These are phyloP conservation scores for Aphelenchoides fujianensis DNA, from an alignment of 1,140 invertebrate genomes.

Conservation along the genomic window DNA sequence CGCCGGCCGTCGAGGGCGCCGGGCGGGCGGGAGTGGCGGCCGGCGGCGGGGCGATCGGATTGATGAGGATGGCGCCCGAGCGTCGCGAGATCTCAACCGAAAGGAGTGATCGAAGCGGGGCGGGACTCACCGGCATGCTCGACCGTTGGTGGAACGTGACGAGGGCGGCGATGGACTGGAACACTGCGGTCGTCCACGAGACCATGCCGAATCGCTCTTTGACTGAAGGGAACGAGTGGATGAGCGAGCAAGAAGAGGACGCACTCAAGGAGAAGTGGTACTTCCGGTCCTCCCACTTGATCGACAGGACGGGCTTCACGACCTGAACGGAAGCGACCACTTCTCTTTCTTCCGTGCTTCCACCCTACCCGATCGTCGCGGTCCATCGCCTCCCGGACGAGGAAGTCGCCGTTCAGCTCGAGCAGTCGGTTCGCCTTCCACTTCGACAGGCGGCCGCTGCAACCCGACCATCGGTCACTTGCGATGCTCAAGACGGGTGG, in stretches of 20 bases:
- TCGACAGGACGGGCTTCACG: neutral
- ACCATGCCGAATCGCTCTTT: neutral
- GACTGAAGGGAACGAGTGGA: no score
- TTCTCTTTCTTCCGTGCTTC: neutral
- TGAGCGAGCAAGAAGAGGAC: no score
- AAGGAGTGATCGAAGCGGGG: neutral
- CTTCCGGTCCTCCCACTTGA: neutral
- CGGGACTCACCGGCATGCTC: neutral
- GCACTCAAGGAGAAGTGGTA: no score
- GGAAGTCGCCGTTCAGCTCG: conserved; percentile 1
- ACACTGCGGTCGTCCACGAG: neutral
- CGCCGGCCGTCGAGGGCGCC: neutral
- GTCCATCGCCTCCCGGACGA: conserved; percentile 3
- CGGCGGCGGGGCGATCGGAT: neutral
- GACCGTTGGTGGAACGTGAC: neutral
- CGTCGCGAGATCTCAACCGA: neutral
- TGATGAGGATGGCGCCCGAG: neutral
- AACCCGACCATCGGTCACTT: no score
- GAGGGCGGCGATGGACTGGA: conserved; percentile 4
- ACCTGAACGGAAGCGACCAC: neutral
- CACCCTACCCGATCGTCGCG: conserved; percentile 1
- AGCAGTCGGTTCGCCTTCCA: neutral
- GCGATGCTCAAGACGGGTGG: no score
- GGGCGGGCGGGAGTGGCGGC: neutral
- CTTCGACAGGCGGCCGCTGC: conserved; percentile 5